Evolutionary conservation across 2,113 vertebrate species (phyloP).

Genomic region (Hippocampus mohnikei): DNA sequence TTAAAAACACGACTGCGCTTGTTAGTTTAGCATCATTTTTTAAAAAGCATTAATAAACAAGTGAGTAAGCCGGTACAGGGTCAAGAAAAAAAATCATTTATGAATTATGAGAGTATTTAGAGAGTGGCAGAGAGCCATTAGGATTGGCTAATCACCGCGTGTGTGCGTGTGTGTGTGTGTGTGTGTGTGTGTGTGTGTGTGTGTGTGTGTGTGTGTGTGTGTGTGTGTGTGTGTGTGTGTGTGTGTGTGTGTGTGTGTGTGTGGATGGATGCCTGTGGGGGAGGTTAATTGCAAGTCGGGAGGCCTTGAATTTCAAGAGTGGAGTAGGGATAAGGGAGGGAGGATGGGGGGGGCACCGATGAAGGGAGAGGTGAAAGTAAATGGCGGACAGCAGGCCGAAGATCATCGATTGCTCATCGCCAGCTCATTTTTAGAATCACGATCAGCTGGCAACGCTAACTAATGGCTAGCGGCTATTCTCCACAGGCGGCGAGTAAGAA

Average conservation of each 20-base stretch:
- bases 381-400: conserved; percentile 20
- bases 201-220: background rate
- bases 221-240: conserved; percentile 51
- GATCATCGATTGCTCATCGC: conserved; percentile 36
- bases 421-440: conserved; percentile 37
- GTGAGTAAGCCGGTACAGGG: conserved; percentile 40
- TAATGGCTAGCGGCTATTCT: background rate
- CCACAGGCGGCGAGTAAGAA: background rate
- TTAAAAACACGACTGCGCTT: conserved; percentile 45
- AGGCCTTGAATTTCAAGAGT: conserved; percentile 36
- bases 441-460: conserved; percentile 22
- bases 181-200: background rate
- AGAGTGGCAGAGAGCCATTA: conserved; percentile 52
- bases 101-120: conserved; percentile 64
- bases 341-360: background rate
- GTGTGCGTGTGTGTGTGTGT: background rate
- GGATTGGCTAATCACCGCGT: conserved; percentile 54
- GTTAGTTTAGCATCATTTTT: conserved; percentile 43
- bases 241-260: conserved; percentile 19
- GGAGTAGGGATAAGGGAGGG: conserved; percentile 10
- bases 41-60: conserved; percentile 42
- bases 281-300: conserved; percentile 69
- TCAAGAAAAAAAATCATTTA: conserved; percentile 44
- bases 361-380: background rate
- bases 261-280: conserved; percentile 32